Base-by-base conservation (phyloP, 2,113 vertebrate species). In the Percina caprodes region DNA sequence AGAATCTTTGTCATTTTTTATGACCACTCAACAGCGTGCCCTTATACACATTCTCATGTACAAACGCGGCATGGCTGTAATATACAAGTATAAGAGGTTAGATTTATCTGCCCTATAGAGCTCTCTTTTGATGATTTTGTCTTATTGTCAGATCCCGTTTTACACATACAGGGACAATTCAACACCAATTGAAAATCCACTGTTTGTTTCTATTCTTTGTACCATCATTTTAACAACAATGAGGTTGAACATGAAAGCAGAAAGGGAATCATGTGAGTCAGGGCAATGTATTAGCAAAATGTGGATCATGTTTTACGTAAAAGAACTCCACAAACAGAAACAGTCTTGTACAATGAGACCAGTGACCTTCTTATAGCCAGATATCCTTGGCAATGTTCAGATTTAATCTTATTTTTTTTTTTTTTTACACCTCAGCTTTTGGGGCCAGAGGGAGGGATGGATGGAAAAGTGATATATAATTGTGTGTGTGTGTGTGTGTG, bases 301-400 rank as follows among this genome's bases (percentile, higher is more conserved):
- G 71, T 24, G 2, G 45, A 15, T 72, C 56, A 23, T 52, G 81
- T 76, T 82, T 69, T 58, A 39, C 39, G 2, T 42, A 55, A 74
- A 71, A 75, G 48, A 79, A 72, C 30, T 80, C 78, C 54, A 35
- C 68, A 78, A 82, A 88, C 81, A 80, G 81, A 85, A 81, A 73
- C 60, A 69, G 60, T 67, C 74, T 82, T 73, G 81, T 79, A 56
- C 68, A 88, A 85, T 72, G 74, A 82, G 88, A 85, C 85, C 67
- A 33, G 39, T 85, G 90, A 92, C 89, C 89, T 91, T 90, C 85
- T 86, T 79, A 80, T 49, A 83, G 79, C 66, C 5, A 26, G 55
- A 84, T 80, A 86, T 89, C 89, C 86, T 93, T 88, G 79, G 75
- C 80, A 74, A 61, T 79, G 83, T 84, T 82, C 80, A 80, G 39